Conservation (phyloP, 64 coral and sea anemone genomes). For the Trachythela sp. region DNA sequence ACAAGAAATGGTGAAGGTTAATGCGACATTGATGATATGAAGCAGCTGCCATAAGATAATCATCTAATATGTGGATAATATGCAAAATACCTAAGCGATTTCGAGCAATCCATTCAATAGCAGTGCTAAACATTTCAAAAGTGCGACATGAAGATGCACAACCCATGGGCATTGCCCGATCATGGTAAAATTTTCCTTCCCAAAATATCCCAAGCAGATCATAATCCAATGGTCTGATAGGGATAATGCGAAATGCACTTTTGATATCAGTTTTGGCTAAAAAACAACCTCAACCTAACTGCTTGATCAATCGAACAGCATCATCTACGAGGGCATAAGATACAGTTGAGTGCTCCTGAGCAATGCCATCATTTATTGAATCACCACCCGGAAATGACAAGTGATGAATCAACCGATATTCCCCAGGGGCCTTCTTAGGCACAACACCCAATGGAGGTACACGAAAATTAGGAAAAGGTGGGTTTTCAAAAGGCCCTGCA, state of each 20-base stretch:
- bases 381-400: conserved; percentile 30
- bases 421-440: conserved; percentile 30
- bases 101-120: no score
- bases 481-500: conserved; percentile 12
- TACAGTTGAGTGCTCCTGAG: conserved; percentile 12
- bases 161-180: no score
- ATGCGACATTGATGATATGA: no score
- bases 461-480: conserved; percentile 25
- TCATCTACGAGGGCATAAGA: conserved; percentile 26
- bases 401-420: conserved; percentile 46
- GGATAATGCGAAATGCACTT: conserved; percentile 46
- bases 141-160: no score
- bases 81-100: no score
- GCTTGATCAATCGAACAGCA: conserved; percentile 12
- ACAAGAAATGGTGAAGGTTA: no score
- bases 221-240: conserved; percentile 46
- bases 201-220: no score
- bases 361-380: conserved; percentile 46
- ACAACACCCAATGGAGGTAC: conserved; percentile 34
- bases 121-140: no score
- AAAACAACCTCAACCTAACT: conserved; percentile 4
- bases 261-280: conserved; percentile 51
- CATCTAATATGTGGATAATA: no score
- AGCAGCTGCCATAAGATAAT: no score
- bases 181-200: no score